phyloP scores from a whole-genome alignment of 1,140 invertebrate species.

The Vollenhovia emeryi region DNA sequence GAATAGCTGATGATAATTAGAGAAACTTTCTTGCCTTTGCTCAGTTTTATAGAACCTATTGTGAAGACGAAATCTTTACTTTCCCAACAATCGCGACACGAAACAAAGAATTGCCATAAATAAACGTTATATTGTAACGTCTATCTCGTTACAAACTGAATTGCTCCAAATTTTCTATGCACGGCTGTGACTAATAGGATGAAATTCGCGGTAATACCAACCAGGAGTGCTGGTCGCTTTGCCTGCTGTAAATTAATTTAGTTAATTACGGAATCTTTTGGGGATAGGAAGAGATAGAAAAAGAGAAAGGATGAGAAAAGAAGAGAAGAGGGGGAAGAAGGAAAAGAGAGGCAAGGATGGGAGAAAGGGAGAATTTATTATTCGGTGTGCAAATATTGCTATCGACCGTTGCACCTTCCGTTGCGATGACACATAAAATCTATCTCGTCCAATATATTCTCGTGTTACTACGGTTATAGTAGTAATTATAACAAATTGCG shows the following conservation, averaged over 20 bases:
- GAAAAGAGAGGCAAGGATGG: background rate
- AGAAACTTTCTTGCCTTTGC: background rate
- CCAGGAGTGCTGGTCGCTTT: background rate
- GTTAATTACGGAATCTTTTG: constrained; percentile 39
- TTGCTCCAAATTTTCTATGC: constrained; percentile 9
- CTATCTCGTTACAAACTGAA: background rate
- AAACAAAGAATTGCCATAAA: background rate
- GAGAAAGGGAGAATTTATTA: background rate
- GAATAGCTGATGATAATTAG: background rate
- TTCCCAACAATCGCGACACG: background rate
- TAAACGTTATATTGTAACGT: background rate
- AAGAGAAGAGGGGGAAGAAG: no score
- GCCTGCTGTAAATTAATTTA: constrained; percentile 30
- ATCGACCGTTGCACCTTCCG: background rate
- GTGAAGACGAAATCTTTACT: background rate
- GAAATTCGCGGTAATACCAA: background rate
- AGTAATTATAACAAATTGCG: constrained; percentile 1
- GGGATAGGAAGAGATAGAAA: background rate
- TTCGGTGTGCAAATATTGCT: background rate
- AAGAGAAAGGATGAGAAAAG: background rate
- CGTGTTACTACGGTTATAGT: background rate
- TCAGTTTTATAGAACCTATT: no score
- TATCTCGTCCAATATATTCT: no score
- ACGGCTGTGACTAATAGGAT: background rate
- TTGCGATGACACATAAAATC: background rate